Evolutionary conservation across 1,140 invertebrate species (phyloP).

Genomic region (Atta texana): DNA sequence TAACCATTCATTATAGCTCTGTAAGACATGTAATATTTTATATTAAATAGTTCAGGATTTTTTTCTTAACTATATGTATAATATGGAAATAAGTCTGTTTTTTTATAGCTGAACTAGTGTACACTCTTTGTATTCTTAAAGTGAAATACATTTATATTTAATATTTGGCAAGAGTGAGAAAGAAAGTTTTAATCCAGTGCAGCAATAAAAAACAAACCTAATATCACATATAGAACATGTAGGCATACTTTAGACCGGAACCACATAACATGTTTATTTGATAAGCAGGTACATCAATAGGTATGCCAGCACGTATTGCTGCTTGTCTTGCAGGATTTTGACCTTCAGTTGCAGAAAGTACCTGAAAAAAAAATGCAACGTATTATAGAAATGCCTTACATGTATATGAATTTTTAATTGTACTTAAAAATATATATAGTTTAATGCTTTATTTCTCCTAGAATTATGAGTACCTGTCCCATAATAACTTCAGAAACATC

Average conservation of each 20-base stretch:
- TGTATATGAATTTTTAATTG: background rate
- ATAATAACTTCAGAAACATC: constrained; percentile 95
- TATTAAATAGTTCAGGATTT: background rate
- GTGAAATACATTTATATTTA: too few relatives aligned
- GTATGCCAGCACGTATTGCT: constrained; percentile 92
- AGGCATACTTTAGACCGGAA: constrained; percentile 91
- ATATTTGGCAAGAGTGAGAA: too few relatives aligned
- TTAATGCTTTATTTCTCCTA: constrained; percentile 4
- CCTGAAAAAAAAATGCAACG: constrained; percentile 83
- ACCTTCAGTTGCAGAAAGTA: constrained; percentile 91
- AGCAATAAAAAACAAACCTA: too few relatives aligned
- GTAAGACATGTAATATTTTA: background rate
- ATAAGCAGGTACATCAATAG: constrained; percentile 90
- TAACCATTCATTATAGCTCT: constrained; percentile 91
- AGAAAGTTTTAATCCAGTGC: too few relatives aligned
- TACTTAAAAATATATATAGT: background rate
- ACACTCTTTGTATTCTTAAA: too few relatives aligned
- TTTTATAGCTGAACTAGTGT: too few relatives aligned
- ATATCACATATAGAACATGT: too few relatives aligned
- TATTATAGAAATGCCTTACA: background rate
- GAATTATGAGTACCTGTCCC: constrained; percentile 90
- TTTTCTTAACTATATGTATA: background rate
- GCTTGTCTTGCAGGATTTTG: constrained; percentile 96
- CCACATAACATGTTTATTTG: constrained; percentile 95
- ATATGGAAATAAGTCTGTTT: background rate